Evolutionary conservation across 1,140 invertebrate genomes (phyloP), one percentile per base, ranked within the genome.

Genomic region (Oncopodura yosiiana): DNA sequence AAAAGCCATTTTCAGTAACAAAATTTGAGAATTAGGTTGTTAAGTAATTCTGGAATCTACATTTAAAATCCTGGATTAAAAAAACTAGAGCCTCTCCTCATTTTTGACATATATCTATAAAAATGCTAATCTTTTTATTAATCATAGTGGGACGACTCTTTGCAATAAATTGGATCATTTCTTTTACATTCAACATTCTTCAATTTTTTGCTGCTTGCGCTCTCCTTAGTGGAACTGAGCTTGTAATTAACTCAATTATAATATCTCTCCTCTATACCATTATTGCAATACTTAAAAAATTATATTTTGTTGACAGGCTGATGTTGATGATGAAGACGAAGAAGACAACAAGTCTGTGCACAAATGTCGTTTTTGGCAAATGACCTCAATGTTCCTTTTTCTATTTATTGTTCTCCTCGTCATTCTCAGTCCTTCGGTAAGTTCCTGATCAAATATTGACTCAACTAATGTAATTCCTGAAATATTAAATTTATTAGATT

Each of bases 341-440:
- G 54, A 56, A 42, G 54, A 56, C 48, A 56, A 38, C 32, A 56
- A 56, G 45, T 56, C 54, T 24, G 46, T 56, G 39, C 54, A 56
- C 30, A 56, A 56, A 56, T 56, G 54, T 42, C 54, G 54, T 16
- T 51, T 56, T 44, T 56, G 54, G 54, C 54, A 56, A 50, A 37
- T 39, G 23, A 56, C 54, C 12, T 56, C 54, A 26, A 56, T 56
- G 18, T 56, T 56, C 18, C 41, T 56, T 11, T 56, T 56, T 42
- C 37, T 51, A 21, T 49, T 56, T 30, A 56, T 56, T 9, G 48
- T 51, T 8, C 42, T 56, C 3, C 41, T 56, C 0, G 54, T 56
- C 16, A 39, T 16, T 14, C 36, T 50, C 26, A 39, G 50, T 45
- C 46, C 54, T 16, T 32, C 36, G 21, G 39, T 48, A 29, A n/a